Conservation (phyloP, 2,888 invertebrate species). For the Nomada goodeniana region DNA sequence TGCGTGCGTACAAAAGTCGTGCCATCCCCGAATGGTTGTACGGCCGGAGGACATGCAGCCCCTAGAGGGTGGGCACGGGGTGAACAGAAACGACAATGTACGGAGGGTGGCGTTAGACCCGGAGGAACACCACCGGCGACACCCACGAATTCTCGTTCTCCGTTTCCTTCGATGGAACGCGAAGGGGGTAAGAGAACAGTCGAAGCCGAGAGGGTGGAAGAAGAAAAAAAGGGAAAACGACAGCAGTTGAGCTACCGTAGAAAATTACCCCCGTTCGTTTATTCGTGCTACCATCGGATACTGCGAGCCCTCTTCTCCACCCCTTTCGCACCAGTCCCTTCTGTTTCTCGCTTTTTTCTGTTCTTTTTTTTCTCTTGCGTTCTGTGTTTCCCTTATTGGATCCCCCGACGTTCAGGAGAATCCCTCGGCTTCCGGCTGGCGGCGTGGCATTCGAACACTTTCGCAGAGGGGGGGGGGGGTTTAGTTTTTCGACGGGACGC, state of each 20-base stretch:
- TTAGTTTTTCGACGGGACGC: not conserved
- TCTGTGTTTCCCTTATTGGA: slow-evolving; percentile 18
- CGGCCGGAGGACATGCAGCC: slow-evolving; percentile 15
- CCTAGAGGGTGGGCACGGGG: not conserved
- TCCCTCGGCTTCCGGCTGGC: slow-evolving; percentile 36
- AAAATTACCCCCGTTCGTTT: slow-evolving; percentile 71
- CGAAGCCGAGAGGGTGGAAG: slow-evolving; percentile 12
- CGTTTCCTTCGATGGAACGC: slow-evolving; percentile 1
- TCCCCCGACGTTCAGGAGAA: slow-evolving; percentile 1
- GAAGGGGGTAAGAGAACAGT: not conserved
- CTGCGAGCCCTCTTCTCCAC: slow-evolving; percentile 46
- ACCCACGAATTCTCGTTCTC: slow-evolving; percentile 33
- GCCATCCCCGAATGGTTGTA: slow-evolving; percentile 25
- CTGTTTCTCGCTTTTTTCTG: slow-evolving; percentile 6
- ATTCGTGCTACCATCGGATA: slow-evolving; percentile 61
- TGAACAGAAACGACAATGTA: slow-evolving; percentile 5
- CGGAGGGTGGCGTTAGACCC: not conserved
- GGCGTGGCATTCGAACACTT: not conserved
- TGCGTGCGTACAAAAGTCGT: slow-evolving; percentile 5
- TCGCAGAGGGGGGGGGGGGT: not conserved
- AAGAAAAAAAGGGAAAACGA: slow-evolving; percentile 49
- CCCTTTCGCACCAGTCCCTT: slow-evolving; percentile 2
- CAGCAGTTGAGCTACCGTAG: slow-evolving; percentile 65
- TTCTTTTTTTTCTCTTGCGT: slow-evolving; percentile 1
- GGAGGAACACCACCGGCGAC: slow-evolving; percentile 48